These are phyloP conservation scores for Phoxinus phoxinus DNA, from an alignment of 2,113 vertebrate genomes.

Conservation along the genomic window DNA sequence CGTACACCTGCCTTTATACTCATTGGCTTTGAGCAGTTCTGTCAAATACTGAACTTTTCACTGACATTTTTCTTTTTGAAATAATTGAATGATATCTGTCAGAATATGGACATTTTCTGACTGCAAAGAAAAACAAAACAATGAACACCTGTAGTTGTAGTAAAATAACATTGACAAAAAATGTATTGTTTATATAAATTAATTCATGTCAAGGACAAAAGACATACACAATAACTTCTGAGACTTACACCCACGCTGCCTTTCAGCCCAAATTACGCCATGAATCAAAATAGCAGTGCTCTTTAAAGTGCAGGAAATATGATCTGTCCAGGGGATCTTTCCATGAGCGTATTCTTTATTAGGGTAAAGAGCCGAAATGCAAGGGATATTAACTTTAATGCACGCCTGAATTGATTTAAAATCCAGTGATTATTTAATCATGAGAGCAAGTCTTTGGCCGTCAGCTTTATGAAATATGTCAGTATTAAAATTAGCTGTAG, in stretches of 20 bases:
- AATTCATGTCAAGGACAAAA: not conserved
- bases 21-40: not conserved
- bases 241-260: not conserved
- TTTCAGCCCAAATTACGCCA: not conserved
- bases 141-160: not conserved
- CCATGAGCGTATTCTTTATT: conserved; percentile 47
- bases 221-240: not conserved
- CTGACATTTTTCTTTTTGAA: not conserved
- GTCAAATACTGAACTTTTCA: not conserved
- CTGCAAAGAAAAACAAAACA: not conserved
- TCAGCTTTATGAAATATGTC: conserved; percentile 12
- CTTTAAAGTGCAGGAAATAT: conserved; percentile 54
- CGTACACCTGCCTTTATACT: no score
- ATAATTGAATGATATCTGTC: not conserved
- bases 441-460: not conserved
- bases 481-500: not conserved
- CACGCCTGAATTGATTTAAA: conserved; percentile 26
- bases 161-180: not conserved
- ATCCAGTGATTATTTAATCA: conserved; percentile 34
- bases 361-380: conserved; percentile 45
- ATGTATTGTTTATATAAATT: not conserved
- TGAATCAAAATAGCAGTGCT: conserved; percentile 4
- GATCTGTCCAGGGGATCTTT: conserved; percentile 57
- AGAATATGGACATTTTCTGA: not conserved
- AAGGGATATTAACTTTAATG: conserved; percentile 47